These are phyloP conservation scores for Oreotragus oreotragus DNA, from an alignment of 2,113 vertebrate species.

Conservation along the genomic window DNA sequence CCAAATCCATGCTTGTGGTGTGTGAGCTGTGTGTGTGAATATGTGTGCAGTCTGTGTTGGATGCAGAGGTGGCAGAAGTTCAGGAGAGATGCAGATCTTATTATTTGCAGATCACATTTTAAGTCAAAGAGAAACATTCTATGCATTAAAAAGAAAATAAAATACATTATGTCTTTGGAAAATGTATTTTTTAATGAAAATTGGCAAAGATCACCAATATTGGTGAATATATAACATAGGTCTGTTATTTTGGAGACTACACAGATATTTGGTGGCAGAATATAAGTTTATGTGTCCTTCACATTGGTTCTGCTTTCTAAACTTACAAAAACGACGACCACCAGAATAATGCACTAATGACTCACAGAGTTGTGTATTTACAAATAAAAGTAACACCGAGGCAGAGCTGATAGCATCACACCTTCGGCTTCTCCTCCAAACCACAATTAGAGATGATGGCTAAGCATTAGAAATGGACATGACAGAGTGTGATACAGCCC, in stretches of 20 bases:
- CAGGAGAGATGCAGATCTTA: fast-evolving
- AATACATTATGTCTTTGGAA: not conserved
- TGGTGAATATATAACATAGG: not conserved
- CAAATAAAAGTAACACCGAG: fast-evolving
- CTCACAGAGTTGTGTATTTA: not conserved
- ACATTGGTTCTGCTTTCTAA: not conserved
- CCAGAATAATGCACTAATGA: not conserved
- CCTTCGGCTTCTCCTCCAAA: fast-evolving
- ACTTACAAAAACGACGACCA: not conserved
- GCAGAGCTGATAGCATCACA: fast-evolving
- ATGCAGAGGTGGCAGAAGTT: fast-evolving
- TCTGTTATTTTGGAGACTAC: not conserved
- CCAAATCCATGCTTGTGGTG: not conserved
- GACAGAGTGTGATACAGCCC: fast-evolving
- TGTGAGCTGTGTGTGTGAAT: not conserved
- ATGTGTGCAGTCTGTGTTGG: not conserved
- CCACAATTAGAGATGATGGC: fast-evolving
- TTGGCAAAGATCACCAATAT: too few relatives aligned
- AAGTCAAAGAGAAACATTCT: not conserved
- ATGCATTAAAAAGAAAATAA: not conserved
- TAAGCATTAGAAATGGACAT: fast-evolving
- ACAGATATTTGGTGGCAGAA: not conserved
- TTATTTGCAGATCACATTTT: not conserved
- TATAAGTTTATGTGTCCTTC: not conserved
- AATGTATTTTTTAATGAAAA: not conserved